Conservation (phyloP, 23 tunicate species). For the Halocynthia aurantium region DNA sequence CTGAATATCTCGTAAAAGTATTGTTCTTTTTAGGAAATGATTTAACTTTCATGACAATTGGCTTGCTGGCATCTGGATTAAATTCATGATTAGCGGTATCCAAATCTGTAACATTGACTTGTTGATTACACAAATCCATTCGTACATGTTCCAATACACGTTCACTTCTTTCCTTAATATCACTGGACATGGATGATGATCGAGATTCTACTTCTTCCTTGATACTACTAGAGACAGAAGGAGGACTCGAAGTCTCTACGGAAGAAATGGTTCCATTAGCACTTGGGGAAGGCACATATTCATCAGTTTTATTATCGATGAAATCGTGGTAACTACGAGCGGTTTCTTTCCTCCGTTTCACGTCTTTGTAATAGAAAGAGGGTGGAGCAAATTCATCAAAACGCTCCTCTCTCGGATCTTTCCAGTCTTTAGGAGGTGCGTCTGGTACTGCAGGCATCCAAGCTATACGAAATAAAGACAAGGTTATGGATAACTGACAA, state of each 20-base stretch:
- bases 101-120: neutral
- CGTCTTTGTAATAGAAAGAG: slow-evolving; percentile 22
- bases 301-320: neutral
- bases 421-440: slow-evolving; percentile 53
- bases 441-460: slow-evolving; percentile 63
- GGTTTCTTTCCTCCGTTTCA: neutral
- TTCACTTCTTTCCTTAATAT: slow-evolving; percentile 26
- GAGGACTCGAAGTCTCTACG: too few species aligned
- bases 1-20: slow-evolving; percentile 19
- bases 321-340: slow-evolving; percentile 1
- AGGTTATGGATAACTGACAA: neutral
- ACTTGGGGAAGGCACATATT: too few species aligned
- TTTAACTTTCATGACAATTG: slow-evolving; percentile 45
- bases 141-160: slow-evolving; percentile 28
- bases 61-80: slow-evolving; percentile 8
- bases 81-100: neutral
- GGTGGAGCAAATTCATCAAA: slow-evolving; percentile 71
- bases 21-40: slow-evolving; percentile 31
- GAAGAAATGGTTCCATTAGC: too few species aligned
- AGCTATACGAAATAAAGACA: neutral
- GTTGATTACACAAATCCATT: neutral
- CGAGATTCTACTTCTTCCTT: slow-evolving; percentile 2
- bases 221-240: neutral
- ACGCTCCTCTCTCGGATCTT: slow-evolving; percentile 54
- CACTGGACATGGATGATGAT: neutral